Conservation (phyloP, 1,140 invertebrate species). For the Telenomus remus region DNA sequence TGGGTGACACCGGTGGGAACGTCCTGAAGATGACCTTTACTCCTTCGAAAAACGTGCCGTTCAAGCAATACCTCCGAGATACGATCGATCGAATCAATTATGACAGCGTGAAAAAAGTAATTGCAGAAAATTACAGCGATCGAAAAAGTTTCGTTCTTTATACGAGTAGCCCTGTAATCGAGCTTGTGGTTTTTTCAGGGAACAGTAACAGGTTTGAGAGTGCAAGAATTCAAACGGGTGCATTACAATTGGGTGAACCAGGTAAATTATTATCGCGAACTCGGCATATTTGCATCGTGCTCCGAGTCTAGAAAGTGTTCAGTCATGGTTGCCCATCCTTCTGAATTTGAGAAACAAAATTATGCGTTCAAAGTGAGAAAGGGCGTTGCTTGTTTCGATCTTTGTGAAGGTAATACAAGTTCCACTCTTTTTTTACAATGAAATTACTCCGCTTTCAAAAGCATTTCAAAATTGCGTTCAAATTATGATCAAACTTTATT, state of each 20-base stretch:
- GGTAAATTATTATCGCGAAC: conserved; percentile 78
- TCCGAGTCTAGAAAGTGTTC: conserved; percentile 62
- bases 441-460: too few relatives aligned
- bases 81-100: conserved; percentile 78
- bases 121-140: conserved; percentile 65
- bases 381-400: conserved; percentile 68
- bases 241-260: conserved; percentile 81
- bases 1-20: conserved; percentile 81
- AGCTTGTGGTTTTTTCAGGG: conserved; percentile 53
- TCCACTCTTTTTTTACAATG: too few relatives aligned
- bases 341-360: conserved; percentile 48
- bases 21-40: conserved; percentile 79
- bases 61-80: conserved; percentile 78
- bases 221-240: conserved; percentile 76
- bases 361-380: conserved; percentile 62
- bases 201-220: conserved; percentile 66
- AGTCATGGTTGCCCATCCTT: conserved; percentile 60
- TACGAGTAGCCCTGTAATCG: too few relatives aligned
- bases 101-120: conserved; percentile 76
- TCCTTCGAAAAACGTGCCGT: conserved; percentile 78
- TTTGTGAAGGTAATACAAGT: conserved; percentile 68
- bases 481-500: too few relatives aligned
- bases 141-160: neutral
- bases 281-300: conserved; percentile 69
- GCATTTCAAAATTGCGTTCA: too few relatives aligned